These are phyloP conservation scores for Antheraea pernyi DNA, from an alignment of 1,140 invertebrate genomes.

Conservation along the genomic window DNA sequence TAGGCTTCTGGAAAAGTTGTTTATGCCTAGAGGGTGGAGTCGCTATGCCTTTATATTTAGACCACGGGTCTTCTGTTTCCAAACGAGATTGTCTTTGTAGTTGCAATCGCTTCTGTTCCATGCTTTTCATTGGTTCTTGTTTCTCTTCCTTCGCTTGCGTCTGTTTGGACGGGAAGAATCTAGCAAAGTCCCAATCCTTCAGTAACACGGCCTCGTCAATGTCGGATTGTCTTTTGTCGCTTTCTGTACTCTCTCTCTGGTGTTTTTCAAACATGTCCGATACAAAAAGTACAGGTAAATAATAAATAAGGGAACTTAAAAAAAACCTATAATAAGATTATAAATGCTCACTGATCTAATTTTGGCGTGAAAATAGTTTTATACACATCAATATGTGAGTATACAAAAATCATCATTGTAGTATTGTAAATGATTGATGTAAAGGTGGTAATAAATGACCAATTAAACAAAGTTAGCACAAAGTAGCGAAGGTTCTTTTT, in stretches of 20 bases:
- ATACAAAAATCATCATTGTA: constrained; percentile 2
- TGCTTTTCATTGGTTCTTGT: constrained; percentile 59
- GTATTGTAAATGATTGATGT: neutral
- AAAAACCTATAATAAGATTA: constrained; percentile 20
- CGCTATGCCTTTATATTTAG: constrained; percentile 71
- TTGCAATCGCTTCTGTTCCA: constrained; percentile 55
- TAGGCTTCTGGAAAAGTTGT: constrained; percentile 59
- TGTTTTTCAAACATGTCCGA: constrained; percentile 64
- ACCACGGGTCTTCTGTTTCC: constrained; percentile 70
- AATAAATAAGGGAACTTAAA: constrained; percentile 34
- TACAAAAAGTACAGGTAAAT: constrained; percentile 69
- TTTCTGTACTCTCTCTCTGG: constrained; percentile 66
- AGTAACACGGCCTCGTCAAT: constrained; percentile 86
- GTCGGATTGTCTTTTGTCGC: constrained; percentile 76
- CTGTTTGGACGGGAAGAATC: constrained; percentile 85
- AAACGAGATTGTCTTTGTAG: constrained; percentile 65
- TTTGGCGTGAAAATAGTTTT: constrained; percentile 63
- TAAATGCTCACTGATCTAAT: constrained; percentile 68
- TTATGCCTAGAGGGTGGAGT: constrained; percentile 69
- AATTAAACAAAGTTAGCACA: constrained; percentile 16
- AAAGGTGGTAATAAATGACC: neutral
- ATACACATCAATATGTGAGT: neutral
- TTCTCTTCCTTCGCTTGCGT: constrained; percentile 51
- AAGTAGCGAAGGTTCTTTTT: neutral
- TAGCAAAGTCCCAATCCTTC: constrained; percentile 91